Conservation (phyloP, 2,113 vertebrate genomes). For the Halichoeres trimaculatus region DNA sequence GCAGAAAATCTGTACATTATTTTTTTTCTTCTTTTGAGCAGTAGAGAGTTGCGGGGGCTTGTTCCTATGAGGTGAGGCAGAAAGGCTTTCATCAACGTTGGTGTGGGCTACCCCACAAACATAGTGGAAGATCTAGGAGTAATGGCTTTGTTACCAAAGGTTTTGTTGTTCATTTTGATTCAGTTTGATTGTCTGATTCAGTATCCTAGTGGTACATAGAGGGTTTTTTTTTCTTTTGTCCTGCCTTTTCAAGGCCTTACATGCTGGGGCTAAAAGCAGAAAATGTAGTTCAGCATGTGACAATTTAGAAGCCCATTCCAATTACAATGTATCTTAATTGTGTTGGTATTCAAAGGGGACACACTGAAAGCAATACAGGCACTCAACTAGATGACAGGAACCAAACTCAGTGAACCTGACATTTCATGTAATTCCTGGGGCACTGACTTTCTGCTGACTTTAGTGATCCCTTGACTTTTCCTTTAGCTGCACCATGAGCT, state of each 20-base stretch:
- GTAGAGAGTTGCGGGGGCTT: neutral
- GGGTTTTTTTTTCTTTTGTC: neutral
- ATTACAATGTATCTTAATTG: neutral
- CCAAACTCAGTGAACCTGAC: neutral
- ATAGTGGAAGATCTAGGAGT: slow-evolving; percentile 26
- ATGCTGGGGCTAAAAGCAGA: neutral
- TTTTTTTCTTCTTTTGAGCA: slow-evolving; percentile 20
- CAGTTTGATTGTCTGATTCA: too few relatives aligned
- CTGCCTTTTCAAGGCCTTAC: neutral
- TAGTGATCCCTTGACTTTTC: neutral
- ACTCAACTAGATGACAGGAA: neutral
- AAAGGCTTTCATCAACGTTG: slow-evolving; percentile 47
- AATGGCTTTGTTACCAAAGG: slow-evolving; percentile 34
- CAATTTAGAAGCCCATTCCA: neutral
- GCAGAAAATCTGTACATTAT: slow-evolving; percentile 33
- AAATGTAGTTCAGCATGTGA: neutral
- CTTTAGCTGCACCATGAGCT: neutral
- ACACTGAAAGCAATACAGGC: neutral
- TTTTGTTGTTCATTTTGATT: slow-evolving; percentile 30
- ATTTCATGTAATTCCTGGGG: neutral
- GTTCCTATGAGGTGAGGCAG: slow-evolving; percentile 27
- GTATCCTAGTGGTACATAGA: too few relatives aligned
- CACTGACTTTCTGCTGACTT: neutral
- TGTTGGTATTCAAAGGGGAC: neutral
- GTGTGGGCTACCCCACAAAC: slow-evolving; percentile 48